Evolutionary conservation across 2,113 vertebrate species (phyloP).

Genomic region (Charina bottae): DNA sequence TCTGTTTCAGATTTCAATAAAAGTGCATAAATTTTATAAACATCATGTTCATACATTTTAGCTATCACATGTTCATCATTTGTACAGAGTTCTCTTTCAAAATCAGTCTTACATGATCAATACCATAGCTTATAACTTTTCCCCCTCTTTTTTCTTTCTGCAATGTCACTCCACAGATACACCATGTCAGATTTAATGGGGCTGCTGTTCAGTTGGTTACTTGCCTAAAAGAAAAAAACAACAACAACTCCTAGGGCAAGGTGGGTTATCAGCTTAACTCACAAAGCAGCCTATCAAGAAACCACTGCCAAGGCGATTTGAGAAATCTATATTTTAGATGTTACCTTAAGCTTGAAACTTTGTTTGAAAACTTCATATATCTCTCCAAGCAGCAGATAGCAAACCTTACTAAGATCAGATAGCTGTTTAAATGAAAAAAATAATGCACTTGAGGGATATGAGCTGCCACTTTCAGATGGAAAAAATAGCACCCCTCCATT

Average conservation of each 20-base stretch:
- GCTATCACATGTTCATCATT: too few species aligned
- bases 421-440: conserved; percentile 60
- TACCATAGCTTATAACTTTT: neutral
- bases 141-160: conserved; percentile 29
- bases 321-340: conserved; percentile 58
- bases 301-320: conserved; percentile 17
- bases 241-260: conserved; percentile 32
- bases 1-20: too few species aligned
- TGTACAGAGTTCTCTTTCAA: too few species aligned
- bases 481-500: neutral
- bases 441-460: conserved; percentile 48
- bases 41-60: too few species aligned
- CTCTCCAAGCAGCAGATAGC: conserved; percentile 49
- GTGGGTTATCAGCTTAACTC: conserved; percentile 54
- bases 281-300: conserved; percentile 45
- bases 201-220: conserved; percentile 52
- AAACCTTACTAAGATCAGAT: conserved; percentile 56
- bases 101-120: too few species aligned
- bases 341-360: conserved; percentile 60
- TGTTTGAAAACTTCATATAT: conserved; percentile 60
- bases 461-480: conserved; percentile 12
- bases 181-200: conserved; percentile 48
- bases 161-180: conserved; percentile 35
- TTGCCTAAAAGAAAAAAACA: conserved; percentile 16
- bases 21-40: too few species aligned